Percentiles rank a stretch among this genome's conserved stretches.
phyloP scores from a whole-genome alignment of 1,140 invertebrate species.

The Mamestra configurata region DNA sequence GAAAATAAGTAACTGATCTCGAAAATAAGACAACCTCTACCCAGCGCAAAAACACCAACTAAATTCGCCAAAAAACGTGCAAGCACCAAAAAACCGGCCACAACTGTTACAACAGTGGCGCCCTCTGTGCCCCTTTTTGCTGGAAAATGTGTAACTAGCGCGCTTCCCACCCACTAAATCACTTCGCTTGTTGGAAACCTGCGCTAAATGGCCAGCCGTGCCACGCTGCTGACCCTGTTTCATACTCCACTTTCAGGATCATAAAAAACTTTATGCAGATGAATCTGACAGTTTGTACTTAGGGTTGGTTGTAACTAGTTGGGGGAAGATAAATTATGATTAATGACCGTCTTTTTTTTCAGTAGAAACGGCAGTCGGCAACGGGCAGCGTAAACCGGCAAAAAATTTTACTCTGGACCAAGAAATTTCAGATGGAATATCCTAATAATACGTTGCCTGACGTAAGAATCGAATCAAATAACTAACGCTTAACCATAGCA shows the following conservation, averaged over 20 bases:
- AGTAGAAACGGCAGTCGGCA: no score
- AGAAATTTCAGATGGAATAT: no score
- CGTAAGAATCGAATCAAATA: no score
- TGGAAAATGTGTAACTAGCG: background rate
- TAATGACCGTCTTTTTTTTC: no score
- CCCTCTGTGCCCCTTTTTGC: background rate
- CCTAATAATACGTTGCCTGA: no score
- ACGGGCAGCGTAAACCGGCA: no score
- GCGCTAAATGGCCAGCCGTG: slow-evolving; percentile 12
- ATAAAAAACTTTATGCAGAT: slow-evolving; percentile 25
- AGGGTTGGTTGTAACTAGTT: background rate
- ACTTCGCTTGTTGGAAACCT: background rate
- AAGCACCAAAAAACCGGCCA: background rate
- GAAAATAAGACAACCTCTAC: background rate
- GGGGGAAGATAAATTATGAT: no score
- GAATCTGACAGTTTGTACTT: background rate
- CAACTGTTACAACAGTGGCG: background rate
- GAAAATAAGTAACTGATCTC: no score
- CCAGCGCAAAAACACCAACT: background rate
- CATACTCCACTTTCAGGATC: background rate
- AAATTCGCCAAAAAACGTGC: background rate
- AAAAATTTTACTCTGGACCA: no score
- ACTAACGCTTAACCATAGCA: no score
- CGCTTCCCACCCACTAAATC: slow-evolving; percentile 1
- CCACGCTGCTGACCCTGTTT: slow-evolving; percentile 10